Percentiles rank a stretch among this genome's conserved stretches.
These are phyloP conservation scores for Rhyacophila evoluta DNA, from an alignment of 2,888 invertebrate genomes.

Conservation along the genomic window DNA sequence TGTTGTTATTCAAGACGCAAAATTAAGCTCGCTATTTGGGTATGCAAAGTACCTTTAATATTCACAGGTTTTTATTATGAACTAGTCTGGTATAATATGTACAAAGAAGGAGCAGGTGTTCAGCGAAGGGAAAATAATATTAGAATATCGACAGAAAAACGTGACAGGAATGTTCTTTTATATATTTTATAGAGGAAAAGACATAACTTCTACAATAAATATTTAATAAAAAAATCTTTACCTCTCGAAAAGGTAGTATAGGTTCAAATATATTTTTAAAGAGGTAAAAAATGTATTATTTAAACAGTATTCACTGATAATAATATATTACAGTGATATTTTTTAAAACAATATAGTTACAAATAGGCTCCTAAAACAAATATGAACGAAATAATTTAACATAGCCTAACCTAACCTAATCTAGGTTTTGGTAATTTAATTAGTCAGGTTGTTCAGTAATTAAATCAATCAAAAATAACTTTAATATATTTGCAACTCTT, in stretches of 20 bases:
- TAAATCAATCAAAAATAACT: too few relatives aligned
- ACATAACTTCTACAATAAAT: slow-evolving; percentile 27
- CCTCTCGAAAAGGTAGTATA: not conserved
- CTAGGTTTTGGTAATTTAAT: too few relatives aligned
- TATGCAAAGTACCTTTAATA: not conserved
- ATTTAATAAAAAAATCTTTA: slow-evolving; percentile 27
- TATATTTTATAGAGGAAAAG: slow-evolving; percentile 4
- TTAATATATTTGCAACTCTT: too few relatives aligned
- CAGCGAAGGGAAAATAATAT: slow-evolving; percentile 28
- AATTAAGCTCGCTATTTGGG: not conserved
- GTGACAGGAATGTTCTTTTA: not conserved
- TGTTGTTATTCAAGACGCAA: not conserved
- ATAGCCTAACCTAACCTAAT: too few relatives aligned
- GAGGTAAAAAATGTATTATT: too few relatives aligned
- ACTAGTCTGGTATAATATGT: slow-evolving; percentile 27
- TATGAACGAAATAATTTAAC: too few relatives aligned
- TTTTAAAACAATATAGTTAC: too few relatives aligned
- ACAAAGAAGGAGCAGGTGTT: slow-evolving; percentile 27
- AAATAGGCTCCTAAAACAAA: too few relatives aligned
- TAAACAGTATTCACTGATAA: too few relatives aligned
- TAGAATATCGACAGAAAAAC: slow-evolving; percentile 33
- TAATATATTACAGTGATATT: too few relatives aligned
- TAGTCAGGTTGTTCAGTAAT: too few relatives aligned
- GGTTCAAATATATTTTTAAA: too few relatives aligned
- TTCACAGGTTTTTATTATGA: slow-evolving; percentile 21